Evolutionary conservation across 2,113 vertebrate genomes (phyloP), one percentile per base, ranked within the genome.

Genomic region (Emydura subglobosa): DNA sequence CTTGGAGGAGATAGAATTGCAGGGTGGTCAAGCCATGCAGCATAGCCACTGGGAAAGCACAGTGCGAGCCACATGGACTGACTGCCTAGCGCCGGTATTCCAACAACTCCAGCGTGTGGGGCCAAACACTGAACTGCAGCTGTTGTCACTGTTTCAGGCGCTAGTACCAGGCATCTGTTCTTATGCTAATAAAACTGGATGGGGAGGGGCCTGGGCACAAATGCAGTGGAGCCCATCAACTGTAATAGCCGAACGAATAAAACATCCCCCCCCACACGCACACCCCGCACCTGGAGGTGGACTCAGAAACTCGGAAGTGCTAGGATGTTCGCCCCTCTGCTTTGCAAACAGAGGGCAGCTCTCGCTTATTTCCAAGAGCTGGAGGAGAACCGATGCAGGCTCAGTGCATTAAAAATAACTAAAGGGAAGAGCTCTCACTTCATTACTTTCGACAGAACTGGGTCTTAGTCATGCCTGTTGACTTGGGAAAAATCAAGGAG

Each of bases 361-460:
- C 89, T 2, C 68, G 13, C 4, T 0, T 59, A 76, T 90, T 91
- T n/a, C 86, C 83, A 88, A 31, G 12, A 90, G 92, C 92, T 72
- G 1, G 59, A 86, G 94, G 85, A 92, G 88, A 95, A 79, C 91
- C 80, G 0, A 42, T 1, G 1, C 87, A 82, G 85, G 27, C 42
- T 50, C 49, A 12, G 39, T 1, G 6, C 86, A 82, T 89, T 91
- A 83, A 78, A 96, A 97, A 97, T 96, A 94, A 98, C 92, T 94
- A 94, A 95, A 65, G 93, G 87, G 79, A 97, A 93, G 83, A 90
- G 79, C 89, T 89, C 51, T n/a, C 94, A 89, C 96, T 89, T 94
- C 96, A 94, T 94, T 85, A 42, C 92, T 44, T 49, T 42, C 47
- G 92, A 97, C 95, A 97, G 95, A 95, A 92, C 93, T 94, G 91